Conservation (phyloP, 2,113 vertebrate genomes). For the Rynchops niger region DNA sequence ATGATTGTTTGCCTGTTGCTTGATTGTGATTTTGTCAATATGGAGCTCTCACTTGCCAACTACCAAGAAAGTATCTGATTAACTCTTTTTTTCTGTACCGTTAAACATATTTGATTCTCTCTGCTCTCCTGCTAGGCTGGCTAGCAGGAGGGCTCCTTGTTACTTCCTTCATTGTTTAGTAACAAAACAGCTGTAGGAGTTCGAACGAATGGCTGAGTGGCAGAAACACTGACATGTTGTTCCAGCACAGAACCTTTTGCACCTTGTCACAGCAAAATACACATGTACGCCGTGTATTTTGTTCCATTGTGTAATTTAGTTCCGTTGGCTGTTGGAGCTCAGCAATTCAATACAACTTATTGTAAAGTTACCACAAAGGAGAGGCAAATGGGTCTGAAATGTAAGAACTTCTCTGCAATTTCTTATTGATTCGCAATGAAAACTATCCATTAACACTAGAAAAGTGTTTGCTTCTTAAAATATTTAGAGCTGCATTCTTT, state of each 20-base stretch:
- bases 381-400: not conserved
- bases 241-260: not conserved
- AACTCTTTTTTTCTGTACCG: not conserved
- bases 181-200: not conserved
- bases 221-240: not conserved
- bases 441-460: not conserved
- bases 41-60: not conserved
- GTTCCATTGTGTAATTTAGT: not conserved
- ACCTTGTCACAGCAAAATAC: not conserved
- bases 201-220: not conserved
- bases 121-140: not conserved
- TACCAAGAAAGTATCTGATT: constrained; percentile 17
- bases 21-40: not conserved
- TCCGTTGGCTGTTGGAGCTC: not conserved
- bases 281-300: too few species aligned
- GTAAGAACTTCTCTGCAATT: not conserved
- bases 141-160: not conserved
- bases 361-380: not conserved
- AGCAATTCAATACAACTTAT: not conserved
- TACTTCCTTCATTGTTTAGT: not conserved
- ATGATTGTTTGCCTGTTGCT: not conserved
- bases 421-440: not conserved
- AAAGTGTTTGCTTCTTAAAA: not conserved
- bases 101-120: not conserved
- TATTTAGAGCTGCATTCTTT: not conserved